Evolutionary conservation across 2,797 vertebrate genomes (phyloP).

Genomic region (Mionectes olivaceus): DNA sequence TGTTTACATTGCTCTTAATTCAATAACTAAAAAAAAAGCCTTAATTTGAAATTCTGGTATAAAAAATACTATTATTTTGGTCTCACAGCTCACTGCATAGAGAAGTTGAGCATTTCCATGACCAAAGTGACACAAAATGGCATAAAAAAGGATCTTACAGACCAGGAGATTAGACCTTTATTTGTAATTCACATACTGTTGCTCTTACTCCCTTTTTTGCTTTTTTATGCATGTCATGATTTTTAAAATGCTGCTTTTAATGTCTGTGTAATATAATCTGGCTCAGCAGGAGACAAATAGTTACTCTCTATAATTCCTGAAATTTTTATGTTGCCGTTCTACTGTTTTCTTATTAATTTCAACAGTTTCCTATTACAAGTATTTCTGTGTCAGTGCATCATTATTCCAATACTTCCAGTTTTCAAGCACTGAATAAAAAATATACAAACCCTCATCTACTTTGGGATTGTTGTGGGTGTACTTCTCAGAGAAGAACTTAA

Average conservation of each 20-base stretch:
- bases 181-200: background rate
- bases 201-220: background rate
- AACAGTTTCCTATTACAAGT: background rate
- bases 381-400: background rate
- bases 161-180: background rate
- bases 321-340: background rate
- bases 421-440: background rate
- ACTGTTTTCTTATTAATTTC: background rate
- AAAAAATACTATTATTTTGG: background rate
- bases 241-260: slow-evolving; percentile 45
- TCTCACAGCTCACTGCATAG: background rate
- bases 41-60: background rate
- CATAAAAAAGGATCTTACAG: background rate
- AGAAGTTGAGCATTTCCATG: background rate
- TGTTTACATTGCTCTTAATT: background rate
- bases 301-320: background rate
- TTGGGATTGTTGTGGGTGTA: background rate
- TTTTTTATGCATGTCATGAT: background rate
- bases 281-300: background rate
- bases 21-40: background rate
- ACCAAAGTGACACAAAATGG: background rate
- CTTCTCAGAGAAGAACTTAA: background rate
- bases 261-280: background rate
- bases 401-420: background rate
- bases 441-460: background rate